Conservation (phyloP, 2,888 invertebrate species). For the Cremastinae sp. region DNA sequence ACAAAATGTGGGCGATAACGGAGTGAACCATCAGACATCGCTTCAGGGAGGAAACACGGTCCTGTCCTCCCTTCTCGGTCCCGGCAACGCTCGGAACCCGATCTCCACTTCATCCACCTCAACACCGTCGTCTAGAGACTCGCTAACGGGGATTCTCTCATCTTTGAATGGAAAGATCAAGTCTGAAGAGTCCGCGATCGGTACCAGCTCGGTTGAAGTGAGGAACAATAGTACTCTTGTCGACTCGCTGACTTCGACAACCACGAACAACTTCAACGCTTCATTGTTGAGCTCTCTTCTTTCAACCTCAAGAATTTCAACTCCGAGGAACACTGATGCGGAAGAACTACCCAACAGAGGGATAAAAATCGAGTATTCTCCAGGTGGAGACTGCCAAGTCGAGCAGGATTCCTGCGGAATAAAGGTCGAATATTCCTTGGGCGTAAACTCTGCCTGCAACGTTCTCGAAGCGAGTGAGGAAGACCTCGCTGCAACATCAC, state of each 20-base stretch:
- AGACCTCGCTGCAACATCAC: constrained; percentile 69
- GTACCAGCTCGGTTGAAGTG: constrained; percentile 59
- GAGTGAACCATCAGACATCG: constrained; percentile 45
- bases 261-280: constrained; percentile 64
- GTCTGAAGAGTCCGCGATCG: constrained; percentile 67
- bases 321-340: constrained; percentile 62
- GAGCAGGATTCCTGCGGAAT: constrained; percentile 61
- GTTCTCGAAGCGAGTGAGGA: constrained; percentile 68
- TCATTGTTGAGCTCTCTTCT: constrained; percentile 70
- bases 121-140: constrained; percentile 67
- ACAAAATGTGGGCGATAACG: constrained; percentile 31
- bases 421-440: constrained; percentile 70
- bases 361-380: constrained; percentile 68
- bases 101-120: constrained; percentile 59
- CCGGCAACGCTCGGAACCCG: constrained; percentile 57
- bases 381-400: constrained; percentile 54
- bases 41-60: constrained; percentile 62
- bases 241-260: constrained; percentile 55
- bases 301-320: constrained; percentile 69
- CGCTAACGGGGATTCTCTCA: constrained; percentile 72
- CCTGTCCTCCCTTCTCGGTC: constrained; percentile 66
- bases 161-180: constrained; percentile 71
- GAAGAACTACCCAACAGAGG: constrained; percentile 58
- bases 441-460: constrained; percentile 65
- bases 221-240: constrained; percentile 47